Evolutionary conservation across 1,140 invertebrate species (phyloP), one percentile per base, ranked within the genome.

Genomic region (Drosophila eugracilis): DNA sequence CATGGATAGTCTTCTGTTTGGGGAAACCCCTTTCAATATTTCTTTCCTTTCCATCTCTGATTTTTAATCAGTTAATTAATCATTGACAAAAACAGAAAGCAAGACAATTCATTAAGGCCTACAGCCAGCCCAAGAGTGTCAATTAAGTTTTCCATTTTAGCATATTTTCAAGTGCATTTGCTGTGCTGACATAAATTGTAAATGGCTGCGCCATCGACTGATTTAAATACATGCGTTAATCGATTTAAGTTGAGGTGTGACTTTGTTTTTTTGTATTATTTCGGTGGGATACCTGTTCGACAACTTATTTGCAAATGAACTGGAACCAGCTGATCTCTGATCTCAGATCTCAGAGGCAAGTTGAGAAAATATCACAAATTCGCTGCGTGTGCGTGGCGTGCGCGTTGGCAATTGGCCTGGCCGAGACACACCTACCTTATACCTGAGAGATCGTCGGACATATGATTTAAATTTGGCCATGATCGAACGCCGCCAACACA

Each of bases 341-440:
- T 32, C 30, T 10, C 14, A 7, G 53, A 44, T 70, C 37, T 30
- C 28, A 19, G 28, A 19, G 28, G 10, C 10, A 32, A 47, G n/a
- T 12, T 5, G 19, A 48, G 50, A 26, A 58, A 42, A 45, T n/a
- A n/a, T 42, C n/a, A 62, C 1, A 34, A 53, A 44, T 26, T 30
- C 45, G 36, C 53, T 67, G 78, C 78, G 78, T 81, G 79, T 77
- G 78, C 74, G 75, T 83, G 78, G 75, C 70, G 63, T 60, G 70
- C 70, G 72, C 63, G 47, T 80, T 75, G 57, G 58, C 78, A 77
- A 52, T 80, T 80, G 77, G 70, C 77, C 77, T 80, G 77, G 70
- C 77, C 77, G 76, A 80, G 72, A 81, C 65, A 65, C 80, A 86
- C 81, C 85, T 83, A 84, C 79, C 36, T 39, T 75, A 30, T 76